Conservation (phyloP, 2,888 invertebrate species). For the Drosophila ezoana region DNA sequence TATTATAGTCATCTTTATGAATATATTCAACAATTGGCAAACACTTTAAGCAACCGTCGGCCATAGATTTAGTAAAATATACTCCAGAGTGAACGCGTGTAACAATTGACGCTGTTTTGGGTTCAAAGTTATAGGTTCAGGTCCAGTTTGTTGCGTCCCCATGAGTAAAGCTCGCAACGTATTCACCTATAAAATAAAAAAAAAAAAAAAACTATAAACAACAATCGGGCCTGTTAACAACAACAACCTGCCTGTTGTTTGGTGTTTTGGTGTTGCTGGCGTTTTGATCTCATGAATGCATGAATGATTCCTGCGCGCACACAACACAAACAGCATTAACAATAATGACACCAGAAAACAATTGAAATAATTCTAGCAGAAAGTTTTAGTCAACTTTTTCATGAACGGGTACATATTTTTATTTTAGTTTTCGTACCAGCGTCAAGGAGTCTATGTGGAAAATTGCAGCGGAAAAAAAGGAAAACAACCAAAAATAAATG, state of each 20-base stretch:
- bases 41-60: conserved; percentile 19
- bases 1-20: no score
- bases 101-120: conserved; percentile 35
- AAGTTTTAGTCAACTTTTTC: conserved; percentile 63
- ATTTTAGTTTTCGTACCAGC: conserved; percentile 55
- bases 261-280: conserved; percentile 50
- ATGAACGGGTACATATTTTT: conserved; percentile 25
- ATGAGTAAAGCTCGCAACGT: not conserved
- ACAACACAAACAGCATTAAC: conserved; percentile 45
- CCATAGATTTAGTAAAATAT: conserved; percentile 1
- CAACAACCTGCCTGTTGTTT: conserved; percentile 30
- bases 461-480: conserved; percentile 13
- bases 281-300: conserved; percentile 73
- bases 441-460: conserved; percentile 46
- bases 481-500: conserved; percentile 2
- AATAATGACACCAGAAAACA: conserved; percentile 79
- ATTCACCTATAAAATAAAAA: not conserved
- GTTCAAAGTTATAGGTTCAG: conserved; percentile 49
- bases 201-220: conserved; percentile 6
- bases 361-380: conserved; percentile 80
- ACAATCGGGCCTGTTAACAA: conserved; percentile 26
- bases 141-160: conserved; percentile 14
- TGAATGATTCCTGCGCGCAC: conserved; percentile 71
- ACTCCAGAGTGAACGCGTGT: conserved; percentile 11
- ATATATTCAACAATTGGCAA: not conserved